A percentile compares a stretch with the other conserved stretches of the same genome.
Evolutionary conservation across 2,888 invertebrate genomes (phyloP).

Genomic region (Tyria jacobaeae): DNA sequence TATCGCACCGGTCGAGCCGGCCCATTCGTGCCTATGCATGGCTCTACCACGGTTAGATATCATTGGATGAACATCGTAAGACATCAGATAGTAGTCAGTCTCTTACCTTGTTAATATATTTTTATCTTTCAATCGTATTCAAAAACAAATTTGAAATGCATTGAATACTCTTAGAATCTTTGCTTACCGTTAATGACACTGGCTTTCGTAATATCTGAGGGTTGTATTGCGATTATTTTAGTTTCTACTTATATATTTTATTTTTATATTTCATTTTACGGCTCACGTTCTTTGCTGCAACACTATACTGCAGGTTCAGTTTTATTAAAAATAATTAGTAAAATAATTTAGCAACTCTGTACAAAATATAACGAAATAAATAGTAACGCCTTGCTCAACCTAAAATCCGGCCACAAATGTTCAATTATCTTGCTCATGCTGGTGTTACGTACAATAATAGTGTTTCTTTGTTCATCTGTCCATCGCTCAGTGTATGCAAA

Average conservation of each 20-base stretch:
- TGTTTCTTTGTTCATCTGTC: conserved; percentile 66
- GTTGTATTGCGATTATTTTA: neutral
- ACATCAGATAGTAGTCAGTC: no score
- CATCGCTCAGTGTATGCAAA: conserved; percentile 61
- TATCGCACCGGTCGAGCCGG: no score
- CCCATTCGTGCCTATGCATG: no score
- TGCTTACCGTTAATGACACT: neutral
- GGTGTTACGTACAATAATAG: conserved; percentile 61
- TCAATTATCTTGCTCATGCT: conserved; percentile 60
- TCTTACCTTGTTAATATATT: no score
- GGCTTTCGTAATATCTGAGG: neutral
- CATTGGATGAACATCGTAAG: no score
- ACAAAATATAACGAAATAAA: conserved; percentile 43
- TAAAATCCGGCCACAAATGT: conserved; percentile 61
- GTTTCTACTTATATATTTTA: neutral
- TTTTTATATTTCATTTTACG: conserved; percentile 9
- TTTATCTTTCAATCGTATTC: no score
- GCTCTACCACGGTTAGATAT: no score
- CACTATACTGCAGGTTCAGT: conserved; percentile 19
- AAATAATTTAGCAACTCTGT: conserved; percentile 38
- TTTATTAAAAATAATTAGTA: conserved; percentile 38
- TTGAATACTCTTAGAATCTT: neutral
- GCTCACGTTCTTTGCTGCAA: conserved; percentile 27
- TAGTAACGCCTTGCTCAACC: conserved; percentile 48
- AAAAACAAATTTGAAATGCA: neutral